Percentiles rank a stretch among this genome's conserved stretches.
phyloP scores from a whole-genome alignment of 2,797 vertebrate genomes.

The Rhodeus uyekii region DNA sequence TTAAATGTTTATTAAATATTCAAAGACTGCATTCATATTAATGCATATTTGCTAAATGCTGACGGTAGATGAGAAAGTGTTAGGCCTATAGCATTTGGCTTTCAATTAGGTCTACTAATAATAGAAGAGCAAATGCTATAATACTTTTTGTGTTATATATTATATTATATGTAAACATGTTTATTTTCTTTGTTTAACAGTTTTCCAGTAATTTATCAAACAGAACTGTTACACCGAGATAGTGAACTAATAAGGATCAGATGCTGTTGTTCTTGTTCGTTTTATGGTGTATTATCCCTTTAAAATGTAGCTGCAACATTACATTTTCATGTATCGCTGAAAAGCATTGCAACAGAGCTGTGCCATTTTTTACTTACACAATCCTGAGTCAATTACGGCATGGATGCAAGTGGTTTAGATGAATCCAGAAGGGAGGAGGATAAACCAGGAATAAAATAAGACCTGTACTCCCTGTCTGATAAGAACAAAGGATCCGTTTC shows the following conservation, averaged over 20 bases:
- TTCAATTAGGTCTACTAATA: background rate
- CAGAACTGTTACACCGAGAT: background rate
- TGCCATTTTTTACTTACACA: slow-evolving; percentile 8
- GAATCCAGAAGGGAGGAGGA: background rate
- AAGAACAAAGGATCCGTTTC: slow-evolving; percentile 30
- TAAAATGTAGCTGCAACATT: background rate
- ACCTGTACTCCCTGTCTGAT: background rate
- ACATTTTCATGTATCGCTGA: background rate
- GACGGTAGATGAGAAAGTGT: background rate
- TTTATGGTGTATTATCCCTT: background rate
- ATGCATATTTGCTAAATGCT: background rate
- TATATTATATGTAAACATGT: no score
- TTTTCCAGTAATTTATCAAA: background rate
- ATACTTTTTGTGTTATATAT: no score
- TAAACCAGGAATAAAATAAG: slow-evolving; percentile 12
- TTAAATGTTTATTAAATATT: background rate
- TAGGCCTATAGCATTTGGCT: background rate
- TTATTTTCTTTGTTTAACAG: background rate
- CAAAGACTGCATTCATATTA: background rate
- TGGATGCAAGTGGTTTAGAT: slow-evolving; percentile 21
- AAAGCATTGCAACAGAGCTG: background rate
- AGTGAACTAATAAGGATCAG: background rate
- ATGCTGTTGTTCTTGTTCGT: background rate
- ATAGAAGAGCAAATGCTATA: background rate
- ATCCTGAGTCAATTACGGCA: slow-evolving; percentile 15